These are phyloP conservation scores for Galleria mellonella DNA, from an alignment of 1,140 invertebrate genomes.

Conservation along the genomic window DNA sequence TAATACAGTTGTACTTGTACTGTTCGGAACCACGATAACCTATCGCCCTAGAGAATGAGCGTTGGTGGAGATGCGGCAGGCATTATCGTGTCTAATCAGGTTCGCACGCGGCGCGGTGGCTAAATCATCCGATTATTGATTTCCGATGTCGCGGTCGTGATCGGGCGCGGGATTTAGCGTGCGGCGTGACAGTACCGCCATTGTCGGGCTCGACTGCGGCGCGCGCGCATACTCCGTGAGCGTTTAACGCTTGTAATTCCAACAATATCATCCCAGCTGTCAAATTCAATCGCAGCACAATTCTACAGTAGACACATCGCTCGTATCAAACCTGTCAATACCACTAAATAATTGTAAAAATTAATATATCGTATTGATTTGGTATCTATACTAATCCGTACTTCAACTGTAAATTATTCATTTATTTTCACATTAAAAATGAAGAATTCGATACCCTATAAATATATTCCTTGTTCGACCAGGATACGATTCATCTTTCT, in stretches of 20 bases:
- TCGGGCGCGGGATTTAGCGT: constrained; percentile 50
- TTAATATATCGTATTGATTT: neutral
- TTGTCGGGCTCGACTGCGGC: constrained; percentile 49
- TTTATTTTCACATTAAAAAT: no score
- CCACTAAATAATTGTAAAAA: neutral
- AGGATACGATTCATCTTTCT: no score
- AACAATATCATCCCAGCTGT: constrained; percentile 60
- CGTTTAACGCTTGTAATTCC: constrained; percentile 72
- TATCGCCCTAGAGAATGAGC: constrained; percentile 38
- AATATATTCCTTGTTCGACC: no score
- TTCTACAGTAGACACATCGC: constrained; percentile 13
- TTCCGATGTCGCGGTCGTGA: constrained; percentile 72
- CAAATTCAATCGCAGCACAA: constrained; percentile 55
- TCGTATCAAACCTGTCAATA: constrained; percentile 41
- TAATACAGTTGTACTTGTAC: constrained; percentile 43
- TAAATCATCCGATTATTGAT: constrained; percentile 73
- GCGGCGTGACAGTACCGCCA: constrained; percentile 61
- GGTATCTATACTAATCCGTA: neutral
- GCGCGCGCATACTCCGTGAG: constrained; percentile 57
- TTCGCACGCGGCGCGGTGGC: constrained; percentile 70
- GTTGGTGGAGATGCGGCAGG: constrained; percentile 43
- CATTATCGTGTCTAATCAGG: constrained; percentile 69
- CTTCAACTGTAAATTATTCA: neutral
- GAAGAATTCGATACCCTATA: no score
- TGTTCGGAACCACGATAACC: constrained; percentile 49